A percentile compares a stretch with the other conserved stretches of the same genome.
These are phyloP conservation scores for Stylophora pistillata DNA, from an alignment of 64 coral and sea anemone genomes.

Conservation along the genomic window DNA sequence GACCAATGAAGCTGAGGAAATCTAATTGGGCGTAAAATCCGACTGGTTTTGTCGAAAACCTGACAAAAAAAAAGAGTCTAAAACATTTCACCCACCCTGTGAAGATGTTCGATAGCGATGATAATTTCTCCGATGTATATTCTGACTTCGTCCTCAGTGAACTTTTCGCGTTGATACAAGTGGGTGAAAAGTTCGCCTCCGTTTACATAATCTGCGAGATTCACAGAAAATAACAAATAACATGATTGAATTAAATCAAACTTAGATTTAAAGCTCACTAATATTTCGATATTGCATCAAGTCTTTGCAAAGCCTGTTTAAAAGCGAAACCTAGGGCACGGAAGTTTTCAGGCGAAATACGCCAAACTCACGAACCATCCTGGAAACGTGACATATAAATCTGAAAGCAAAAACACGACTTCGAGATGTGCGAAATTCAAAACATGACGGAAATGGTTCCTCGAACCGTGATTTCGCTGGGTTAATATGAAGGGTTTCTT, in stretches of 20 bases:
- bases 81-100: constrained; percentile 62
- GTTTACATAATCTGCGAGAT: constrained; percentile 90
- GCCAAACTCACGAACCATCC: neutral
- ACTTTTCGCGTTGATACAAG: constrained; percentile 97
- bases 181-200: constrained; percentile 97
- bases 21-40: neutral
- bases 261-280: neutral
- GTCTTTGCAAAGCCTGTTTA: neutral
- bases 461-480: neutral
- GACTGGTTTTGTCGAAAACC: neutral
- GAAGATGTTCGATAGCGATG: constrained; percentile 95
- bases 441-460: neutral
- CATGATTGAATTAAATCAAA: neutral
- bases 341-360: neutral
- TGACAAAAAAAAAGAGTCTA: neutral
- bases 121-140: constrained; percentile 97
- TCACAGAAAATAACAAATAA: constrained; percentile 13
- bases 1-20: no score
- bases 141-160: constrained; percentile 94
- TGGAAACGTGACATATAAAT: neutral
- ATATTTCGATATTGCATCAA: constrained; percentile 30
- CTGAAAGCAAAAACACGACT: no score
- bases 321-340: constrained; percentile 13
- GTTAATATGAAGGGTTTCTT: neutral
- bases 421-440: no score